These are phyloP conservation scores for Sebastes vulpes DNA, from an alignment of 2,797 vertebrate species.

Conservation along the genomic window DNA sequence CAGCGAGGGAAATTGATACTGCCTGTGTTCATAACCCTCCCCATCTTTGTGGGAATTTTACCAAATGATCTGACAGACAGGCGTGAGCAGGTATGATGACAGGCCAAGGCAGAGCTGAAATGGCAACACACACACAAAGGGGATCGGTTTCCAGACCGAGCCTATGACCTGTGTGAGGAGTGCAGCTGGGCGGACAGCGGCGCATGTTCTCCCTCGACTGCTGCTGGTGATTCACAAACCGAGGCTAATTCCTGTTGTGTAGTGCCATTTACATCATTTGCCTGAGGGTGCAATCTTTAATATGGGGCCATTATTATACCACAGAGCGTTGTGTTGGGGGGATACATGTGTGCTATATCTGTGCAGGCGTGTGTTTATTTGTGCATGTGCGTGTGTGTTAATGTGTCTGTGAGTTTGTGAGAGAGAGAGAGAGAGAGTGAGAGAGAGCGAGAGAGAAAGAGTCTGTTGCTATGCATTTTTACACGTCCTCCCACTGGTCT, in stretches of 20 bases:
- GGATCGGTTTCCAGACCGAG: constrained; percentile 26
- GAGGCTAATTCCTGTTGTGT: constrained; percentile 65
- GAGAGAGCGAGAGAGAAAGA: constrained; percentile 52
- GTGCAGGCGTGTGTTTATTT: constrained; percentile 58
- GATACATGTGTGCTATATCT: constrained; percentile 44
- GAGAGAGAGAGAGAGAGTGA: constrained; percentile 25
- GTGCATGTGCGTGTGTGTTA: constrained; percentile 36
- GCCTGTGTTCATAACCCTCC: constrained; percentile 17
- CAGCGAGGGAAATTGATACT: constrained; percentile 50
- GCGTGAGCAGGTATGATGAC: constrained; percentile 44
- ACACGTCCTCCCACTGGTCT: constrained; percentile 80
- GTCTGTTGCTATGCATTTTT: constrained; percentile 86
- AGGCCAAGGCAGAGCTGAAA: constrained; percentile 25
- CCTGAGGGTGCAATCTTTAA: constrained; percentile 70
- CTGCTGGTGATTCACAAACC: constrained; percentile 61
- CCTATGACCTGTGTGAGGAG: constrained; percentile 36
- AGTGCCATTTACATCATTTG: constrained; percentile 62
- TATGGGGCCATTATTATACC: constrained; percentile 58
- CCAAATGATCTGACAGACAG: constrained; percentile 39
- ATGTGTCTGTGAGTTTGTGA: constrained; percentile 16
- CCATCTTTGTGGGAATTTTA: constrained; percentile 33
- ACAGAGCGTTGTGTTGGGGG: constrained; percentile 35
- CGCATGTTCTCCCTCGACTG: constrained; percentile 29
- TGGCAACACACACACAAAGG: background rate
- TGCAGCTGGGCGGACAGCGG: constrained; percentile 23